Conservation (phyloP, 2,797 vertebrate species). For the Aldrovandia affinis region DNA sequence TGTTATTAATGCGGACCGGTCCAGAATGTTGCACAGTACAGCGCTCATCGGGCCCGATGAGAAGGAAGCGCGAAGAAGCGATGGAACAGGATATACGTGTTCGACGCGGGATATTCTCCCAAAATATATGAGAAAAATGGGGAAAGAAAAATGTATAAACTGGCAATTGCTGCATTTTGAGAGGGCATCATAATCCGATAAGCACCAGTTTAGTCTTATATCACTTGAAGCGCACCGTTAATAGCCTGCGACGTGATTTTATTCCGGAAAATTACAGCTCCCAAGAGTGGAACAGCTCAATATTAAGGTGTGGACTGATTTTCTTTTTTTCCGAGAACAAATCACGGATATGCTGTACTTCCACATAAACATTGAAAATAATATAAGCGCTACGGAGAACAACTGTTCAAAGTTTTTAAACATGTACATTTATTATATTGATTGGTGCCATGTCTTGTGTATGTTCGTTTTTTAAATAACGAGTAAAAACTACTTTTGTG, state of each 20-base stretch:
- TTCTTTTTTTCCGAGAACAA: constrained; percentile 14
- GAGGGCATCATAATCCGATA: background rate
- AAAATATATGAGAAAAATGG: background rate
- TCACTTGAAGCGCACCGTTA: background rate
- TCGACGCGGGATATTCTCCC: background rate
- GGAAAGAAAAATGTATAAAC: background rate
- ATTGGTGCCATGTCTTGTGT: background rate
- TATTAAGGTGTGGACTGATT: constrained; percentile 23
- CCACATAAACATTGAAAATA: constrained; percentile 21
- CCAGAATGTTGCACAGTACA: background rate
- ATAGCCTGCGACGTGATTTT: background rate
- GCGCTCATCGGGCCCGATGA: constrained; percentile 4
- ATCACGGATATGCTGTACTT: background rate
- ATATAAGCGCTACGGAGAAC: constrained; percentile 5
- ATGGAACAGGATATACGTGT: background rate
- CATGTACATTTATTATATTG: background rate
- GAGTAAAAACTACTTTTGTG: too few relatives aligned
- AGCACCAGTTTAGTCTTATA: background rate
- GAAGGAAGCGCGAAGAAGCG: background rate
- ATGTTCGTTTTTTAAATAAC: too few relatives aligned
- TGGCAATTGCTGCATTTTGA: background rate
- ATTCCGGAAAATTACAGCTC: background rate
- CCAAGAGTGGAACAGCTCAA: background rate
- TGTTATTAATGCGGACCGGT: constrained; percentile 29
- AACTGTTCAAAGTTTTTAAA: background rate